Evolutionary conservation across 1,140 invertebrate species (phyloP).

Genomic region (Mizuhopecten yessoensis): DNA sequence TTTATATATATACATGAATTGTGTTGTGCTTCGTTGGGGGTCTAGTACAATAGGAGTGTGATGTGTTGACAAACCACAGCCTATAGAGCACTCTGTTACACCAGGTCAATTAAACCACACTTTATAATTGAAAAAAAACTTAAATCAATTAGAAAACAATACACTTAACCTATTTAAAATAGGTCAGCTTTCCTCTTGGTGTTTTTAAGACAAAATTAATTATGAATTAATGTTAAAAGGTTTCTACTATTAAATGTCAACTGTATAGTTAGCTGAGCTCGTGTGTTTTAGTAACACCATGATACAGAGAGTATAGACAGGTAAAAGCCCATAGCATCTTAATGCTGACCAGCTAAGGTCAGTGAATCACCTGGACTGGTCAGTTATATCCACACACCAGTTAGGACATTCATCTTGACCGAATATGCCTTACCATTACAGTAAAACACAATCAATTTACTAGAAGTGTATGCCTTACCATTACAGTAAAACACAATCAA

Average conservation of each 20-base stretch:
- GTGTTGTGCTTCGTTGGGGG: too few species aligned
- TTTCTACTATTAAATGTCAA: background rate
- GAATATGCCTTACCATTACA: background rate
- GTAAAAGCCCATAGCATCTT: background rate
- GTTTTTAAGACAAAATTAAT: background rate
- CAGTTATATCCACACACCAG: background rate
- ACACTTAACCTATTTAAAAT: background rate
- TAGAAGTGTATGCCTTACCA: background rate
- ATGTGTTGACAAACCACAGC: too few species aligned
- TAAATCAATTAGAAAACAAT: background rate
- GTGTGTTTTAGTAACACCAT: too few species aligned
- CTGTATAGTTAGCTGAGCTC: background rate
- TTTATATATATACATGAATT: too few species aligned
- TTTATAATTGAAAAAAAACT: too few species aligned
- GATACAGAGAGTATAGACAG: background rate
- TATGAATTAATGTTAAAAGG: background rate
- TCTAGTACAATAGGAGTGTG: too few species aligned
- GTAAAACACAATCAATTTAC: background rate
- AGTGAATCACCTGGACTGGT: background rate
- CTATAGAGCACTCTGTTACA: too few species aligned
- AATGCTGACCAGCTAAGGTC: background rate
- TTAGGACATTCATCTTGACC: too few species aligned
- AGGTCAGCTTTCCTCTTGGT: background rate
- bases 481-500: background rate
- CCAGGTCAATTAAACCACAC: too few species aligned